A percentile compares a stretch with the other conserved stretches of the same genome.
These are phyloP conservation scores for Eupithecia subumbrata DNA, from an alignment of 2,888 invertebrate species.

Conservation along the genomic window DNA sequence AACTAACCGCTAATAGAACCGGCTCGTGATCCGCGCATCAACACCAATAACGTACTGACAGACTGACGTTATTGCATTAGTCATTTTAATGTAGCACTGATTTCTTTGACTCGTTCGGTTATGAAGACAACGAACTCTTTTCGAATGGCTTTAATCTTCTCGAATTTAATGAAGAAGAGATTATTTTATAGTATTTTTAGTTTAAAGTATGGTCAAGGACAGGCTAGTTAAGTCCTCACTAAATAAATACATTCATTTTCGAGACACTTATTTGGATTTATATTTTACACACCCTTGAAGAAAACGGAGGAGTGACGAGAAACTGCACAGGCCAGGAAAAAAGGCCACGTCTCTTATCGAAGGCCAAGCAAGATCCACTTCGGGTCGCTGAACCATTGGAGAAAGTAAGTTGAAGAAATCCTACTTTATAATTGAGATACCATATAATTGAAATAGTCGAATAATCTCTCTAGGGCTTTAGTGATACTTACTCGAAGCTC, in stretches of 20 bases:
- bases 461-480: background rate
- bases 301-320: background rate
- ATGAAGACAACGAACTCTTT: slow-evolving; percentile 1
- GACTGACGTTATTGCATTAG: slow-evolving; percentile 33
- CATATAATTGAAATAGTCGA: background rate
- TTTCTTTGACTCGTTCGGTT: slow-evolving; percentile 2
- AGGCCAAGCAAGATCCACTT: too few relatives aligned
- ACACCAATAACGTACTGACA: slow-evolving; percentile 56
- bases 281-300: background rate
- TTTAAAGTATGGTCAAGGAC: background rate
- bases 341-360: too few relatives aligned
- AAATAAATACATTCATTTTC: background rate
- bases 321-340: background rate
- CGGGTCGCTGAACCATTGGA: too few relatives aligned
- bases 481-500: background rate
- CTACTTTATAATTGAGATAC: background rate
- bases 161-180: background rate
- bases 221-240: background rate
- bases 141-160: background rate
- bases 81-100: slow-evolving; percentile 16
- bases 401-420: too few relatives aligned
- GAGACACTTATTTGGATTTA: background rate
- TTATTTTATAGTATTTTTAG: background rate
- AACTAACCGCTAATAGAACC: slow-evolving; percentile 78
- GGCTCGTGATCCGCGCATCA: slow-evolving; percentile 71